phyloP scores from a whole-genome alignment of 1,140 invertebrate genomes.

The Dinoponera quadriceps region DNA sequence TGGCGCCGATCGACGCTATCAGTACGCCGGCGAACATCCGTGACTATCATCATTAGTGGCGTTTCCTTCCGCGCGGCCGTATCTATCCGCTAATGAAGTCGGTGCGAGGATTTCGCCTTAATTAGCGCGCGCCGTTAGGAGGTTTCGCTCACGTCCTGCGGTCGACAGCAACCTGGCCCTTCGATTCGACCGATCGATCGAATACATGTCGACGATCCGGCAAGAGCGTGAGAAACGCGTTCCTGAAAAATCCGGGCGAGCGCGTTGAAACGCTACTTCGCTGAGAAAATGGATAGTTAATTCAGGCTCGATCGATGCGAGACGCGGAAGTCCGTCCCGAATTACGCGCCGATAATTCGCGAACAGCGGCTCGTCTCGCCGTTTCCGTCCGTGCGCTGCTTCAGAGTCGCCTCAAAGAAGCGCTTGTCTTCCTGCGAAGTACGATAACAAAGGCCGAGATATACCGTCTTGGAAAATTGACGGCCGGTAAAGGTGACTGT shows the following conservation, averaged over 20 bases:
- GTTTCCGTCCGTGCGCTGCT: no score
- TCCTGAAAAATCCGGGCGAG: background rate
- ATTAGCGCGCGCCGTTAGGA: conserved; percentile 56
- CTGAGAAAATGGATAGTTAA: no score
- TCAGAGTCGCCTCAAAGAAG: background rate
- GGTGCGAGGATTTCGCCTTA: conserved; percentile 61
- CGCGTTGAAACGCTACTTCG: background rate
- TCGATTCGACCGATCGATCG: conserved; percentile 22
- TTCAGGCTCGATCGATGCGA: background rate
- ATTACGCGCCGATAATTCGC: conserved; percentile 2
- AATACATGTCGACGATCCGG: conserved; percentile 9
- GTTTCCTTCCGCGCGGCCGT: conserved; percentile 14
- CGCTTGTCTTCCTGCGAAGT: conserved; percentile 13
- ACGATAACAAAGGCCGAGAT: conserved; percentile 9
- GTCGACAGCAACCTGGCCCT: conserved; percentile 17
- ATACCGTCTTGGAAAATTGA: conserved; percentile 23
- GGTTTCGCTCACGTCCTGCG: conserved; percentile 54
- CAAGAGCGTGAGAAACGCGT: background rate
- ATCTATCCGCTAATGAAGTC: conserved; percentile 66
- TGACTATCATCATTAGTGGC: conserved; percentile 50
- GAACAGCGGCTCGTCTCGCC: background rate
- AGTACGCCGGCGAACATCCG: background rate
- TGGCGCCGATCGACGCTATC: conserved; percentile 40
- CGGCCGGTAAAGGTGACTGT: background rate
- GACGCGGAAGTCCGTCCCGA: background rate